Evolutionary conservation across 2,113 vertebrate genomes (phyloP).

Genomic region (Todiramphus chloris): DNA sequence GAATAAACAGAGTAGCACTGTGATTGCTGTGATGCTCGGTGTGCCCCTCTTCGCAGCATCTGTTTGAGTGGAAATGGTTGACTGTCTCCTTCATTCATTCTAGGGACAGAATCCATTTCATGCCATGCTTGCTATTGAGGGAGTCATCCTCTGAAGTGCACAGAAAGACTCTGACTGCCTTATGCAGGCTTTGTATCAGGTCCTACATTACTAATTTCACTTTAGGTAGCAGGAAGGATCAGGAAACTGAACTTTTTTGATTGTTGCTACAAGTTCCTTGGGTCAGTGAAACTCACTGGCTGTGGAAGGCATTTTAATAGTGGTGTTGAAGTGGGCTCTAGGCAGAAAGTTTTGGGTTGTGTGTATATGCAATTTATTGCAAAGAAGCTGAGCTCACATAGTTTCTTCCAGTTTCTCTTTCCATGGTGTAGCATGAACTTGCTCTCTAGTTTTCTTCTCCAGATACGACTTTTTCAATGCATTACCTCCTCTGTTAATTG

Average conservation of each 20-base stretch:
- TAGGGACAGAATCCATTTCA: not conserved
- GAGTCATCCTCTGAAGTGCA: not conserved
- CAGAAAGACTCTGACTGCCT: not conserved
- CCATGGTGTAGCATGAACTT: not conserved
- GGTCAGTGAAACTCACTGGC: not conserved
- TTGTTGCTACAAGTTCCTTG: not conserved
- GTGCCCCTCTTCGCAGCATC: not conserved
- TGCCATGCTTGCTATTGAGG: accelerated
- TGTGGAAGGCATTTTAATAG: not conserved
- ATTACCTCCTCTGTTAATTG: not conserved
- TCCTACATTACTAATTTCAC: not conserved
- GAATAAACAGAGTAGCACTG: not conserved
- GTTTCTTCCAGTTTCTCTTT: not conserved
- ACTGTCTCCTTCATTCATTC: not conserved
- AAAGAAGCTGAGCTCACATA: not conserved
- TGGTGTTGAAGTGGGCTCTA: not conserved
- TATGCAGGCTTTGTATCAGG: not conserved
- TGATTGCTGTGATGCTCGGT: not conserved
- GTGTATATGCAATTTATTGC: not conserved
- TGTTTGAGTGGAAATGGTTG: not conserved
- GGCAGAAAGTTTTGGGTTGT: not conserved
- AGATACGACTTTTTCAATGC: not conserved
- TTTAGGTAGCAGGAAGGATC: not conserved
- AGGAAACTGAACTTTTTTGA: not conserved
- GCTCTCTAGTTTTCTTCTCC: not conserved